phyloP scores from a whole-genome alignment of 2,888 invertebrate genomes.

The Metacarcinus magister region DNA sequence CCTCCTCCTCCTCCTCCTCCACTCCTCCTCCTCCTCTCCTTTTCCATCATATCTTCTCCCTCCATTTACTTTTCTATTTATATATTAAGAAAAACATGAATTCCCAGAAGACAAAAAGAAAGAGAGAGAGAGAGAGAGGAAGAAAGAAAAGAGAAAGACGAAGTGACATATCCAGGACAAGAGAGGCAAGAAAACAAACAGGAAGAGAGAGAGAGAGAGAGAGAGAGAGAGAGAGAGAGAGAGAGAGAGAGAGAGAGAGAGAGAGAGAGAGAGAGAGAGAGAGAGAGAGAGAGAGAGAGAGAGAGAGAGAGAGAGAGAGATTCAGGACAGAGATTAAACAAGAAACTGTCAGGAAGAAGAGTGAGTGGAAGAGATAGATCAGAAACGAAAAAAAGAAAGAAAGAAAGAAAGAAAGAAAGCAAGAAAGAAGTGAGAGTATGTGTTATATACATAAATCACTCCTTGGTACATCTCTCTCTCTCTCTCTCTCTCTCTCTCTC shows the following conservation, averaged over 20 bases:
- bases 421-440: background rate
- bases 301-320: constrained; percentile 5
- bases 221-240: background rate
- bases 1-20: constrained; percentile 28
- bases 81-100: background rate
- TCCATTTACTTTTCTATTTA: background rate
- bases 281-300: background rate
- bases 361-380: no score
- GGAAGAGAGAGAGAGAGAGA: background rate
- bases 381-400: background rate
- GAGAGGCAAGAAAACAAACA: background rate
- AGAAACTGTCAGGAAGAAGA: no score
- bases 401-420: background rate
- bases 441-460: background rate
- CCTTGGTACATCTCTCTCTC: background rate
- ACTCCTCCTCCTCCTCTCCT: background rate
- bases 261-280: constrained; percentile 26
- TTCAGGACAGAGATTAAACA: no score
- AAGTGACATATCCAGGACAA: background rate
- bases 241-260: background rate
- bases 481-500: background rate
- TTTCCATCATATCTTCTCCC: background rate
- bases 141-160: background rate
- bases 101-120: background rate
- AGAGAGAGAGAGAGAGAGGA: background rate